Evolutionary conservation across 2,888 invertebrate genomes (phyloP).

Genomic region (Temnothorax rugatulus): DNA sequence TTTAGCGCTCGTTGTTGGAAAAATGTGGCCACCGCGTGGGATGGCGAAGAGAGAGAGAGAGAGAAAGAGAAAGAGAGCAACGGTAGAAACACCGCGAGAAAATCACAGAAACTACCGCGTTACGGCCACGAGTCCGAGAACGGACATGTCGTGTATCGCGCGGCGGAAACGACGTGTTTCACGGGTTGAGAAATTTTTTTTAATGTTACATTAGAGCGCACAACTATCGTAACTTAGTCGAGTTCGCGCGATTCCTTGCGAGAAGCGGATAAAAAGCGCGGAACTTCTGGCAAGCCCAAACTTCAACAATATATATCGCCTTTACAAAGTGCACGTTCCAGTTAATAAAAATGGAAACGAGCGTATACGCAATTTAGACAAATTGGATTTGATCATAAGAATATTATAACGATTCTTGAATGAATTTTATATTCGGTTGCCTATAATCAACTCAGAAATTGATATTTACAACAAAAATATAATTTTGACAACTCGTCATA

Average conservation of each 20-base stretch:
- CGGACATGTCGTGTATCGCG: slow-evolving; percentile 25
- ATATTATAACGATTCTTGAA: background rate
- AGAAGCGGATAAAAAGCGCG: background rate
- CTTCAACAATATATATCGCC: background rate
- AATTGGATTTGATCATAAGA: background rate
- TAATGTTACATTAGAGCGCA: slow-evolving; percentile 18
- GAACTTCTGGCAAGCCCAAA: background rate
- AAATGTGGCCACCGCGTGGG: slow-evolving; percentile 52
- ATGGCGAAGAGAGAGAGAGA: background rate
- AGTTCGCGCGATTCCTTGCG: background rate
- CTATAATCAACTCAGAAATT: background rate
- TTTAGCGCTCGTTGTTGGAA: slow-evolving; percentile 66
- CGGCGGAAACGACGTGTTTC: slow-evolving; percentile 25
- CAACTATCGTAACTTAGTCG: background rate
- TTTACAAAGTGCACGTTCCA: background rate
- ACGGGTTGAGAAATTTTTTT: slow-evolving; percentile 44
- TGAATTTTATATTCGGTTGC: background rate
- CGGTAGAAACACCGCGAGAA: slow-evolving; percentile 33
- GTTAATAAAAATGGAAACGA: background rate
- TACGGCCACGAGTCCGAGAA: background rate
- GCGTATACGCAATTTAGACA: background rate
- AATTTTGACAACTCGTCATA: background rate
- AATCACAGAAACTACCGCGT: slow-evolving; percentile 51
- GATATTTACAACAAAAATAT: background rate
- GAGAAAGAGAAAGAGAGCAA: background rate